Evolutionary conservation across 2,888 invertebrate genomes (phyloP).

Genomic region (Leptopterna dolabrata): DNA sequence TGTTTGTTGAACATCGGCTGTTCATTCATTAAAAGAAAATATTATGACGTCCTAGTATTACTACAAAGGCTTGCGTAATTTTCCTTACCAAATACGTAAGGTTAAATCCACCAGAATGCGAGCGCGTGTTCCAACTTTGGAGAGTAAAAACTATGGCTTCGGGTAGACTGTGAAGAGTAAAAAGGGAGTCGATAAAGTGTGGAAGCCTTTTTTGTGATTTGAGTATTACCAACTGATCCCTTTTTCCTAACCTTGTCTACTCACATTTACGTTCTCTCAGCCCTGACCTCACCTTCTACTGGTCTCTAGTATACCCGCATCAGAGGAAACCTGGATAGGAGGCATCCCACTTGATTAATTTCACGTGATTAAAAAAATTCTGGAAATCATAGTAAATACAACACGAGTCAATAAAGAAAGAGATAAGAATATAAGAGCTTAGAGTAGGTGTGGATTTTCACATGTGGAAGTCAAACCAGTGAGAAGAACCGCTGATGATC

Average conservation of each 20-base stretch:
- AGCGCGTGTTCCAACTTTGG: conserved; percentile 23
- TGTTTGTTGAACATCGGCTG: neutral
- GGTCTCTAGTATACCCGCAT: neutral
- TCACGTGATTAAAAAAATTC: too few species aligned
- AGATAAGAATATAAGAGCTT: too few species aligned
- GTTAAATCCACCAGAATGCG: neutral
- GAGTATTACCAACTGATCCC: conserved; percentile 27
- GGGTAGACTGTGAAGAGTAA: neutral
- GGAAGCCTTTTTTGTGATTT: conserved; percentile 40
- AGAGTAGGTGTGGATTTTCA: too few species aligned
- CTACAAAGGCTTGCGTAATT: neutral
- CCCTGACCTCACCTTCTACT: neutral
- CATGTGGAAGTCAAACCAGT: too few species aligned
- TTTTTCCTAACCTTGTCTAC: conserved; percentile 13
- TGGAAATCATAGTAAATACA: too few species aligned
- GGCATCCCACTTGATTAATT: too few species aligned
- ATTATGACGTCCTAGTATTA: neutral
- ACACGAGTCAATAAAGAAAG: too few species aligned
- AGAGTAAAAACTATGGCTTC: conserved; percentile 22
- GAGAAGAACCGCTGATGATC: too few species aligned
- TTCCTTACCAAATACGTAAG: neutral
- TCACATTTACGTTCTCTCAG: neutral
- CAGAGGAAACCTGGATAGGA: neutral
- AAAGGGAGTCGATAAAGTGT: conserved; percentile 3
- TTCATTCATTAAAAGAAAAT: neutral